Evolutionary conservation across 2,888 invertebrate genomes (phyloP), one percentile per base, ranked within the genome.

Genomic region (Andrena marginata): DNA sequence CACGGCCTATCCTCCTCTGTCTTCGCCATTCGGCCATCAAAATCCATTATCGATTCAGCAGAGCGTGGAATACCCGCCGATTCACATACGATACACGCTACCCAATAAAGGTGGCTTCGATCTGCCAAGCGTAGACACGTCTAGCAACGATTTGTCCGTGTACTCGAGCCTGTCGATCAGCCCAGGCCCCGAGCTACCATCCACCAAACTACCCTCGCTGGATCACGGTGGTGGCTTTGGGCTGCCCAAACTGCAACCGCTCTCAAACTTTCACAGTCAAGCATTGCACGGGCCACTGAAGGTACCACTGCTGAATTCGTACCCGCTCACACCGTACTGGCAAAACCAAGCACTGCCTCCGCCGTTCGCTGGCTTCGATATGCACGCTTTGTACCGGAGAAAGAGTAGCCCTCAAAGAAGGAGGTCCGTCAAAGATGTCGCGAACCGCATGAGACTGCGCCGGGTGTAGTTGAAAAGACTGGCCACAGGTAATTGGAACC

Each of bases 181-280:
- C 7, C 33, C 68, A 2, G 73, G 84, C 20, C 87, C 85, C 0
- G 78, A 82, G 1, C 62, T 84, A 29, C 78, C 87, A 8, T 70
- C 88, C 8, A 68, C 89, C 51, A 90, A 89, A 64, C 75, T 89
- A 35, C 80, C 90, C 0, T 73, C 87, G 10, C 10, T 86, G 6
- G 82, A 80, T 2, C 80, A 85, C n/a, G 77, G 68, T 0, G 54
- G 7, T 7, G 56, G 29, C 1, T 8, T 59, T 6, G 63, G 80
- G 2, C 23, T 84, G 20, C 84, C 86, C 13, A 82, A 88, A n/a
- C 7, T 81, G 23, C 83, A 78, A 13, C 20, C 77, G 4, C 77
- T 75, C 7, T n/a, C 42, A 2, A 71, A 80, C 33, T 65, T 86
- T 31, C 77, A 83, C 29, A 29, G 51, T 7, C 29, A 54, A 10